Evolutionary conservation across 2,888 invertebrate species (phyloP).

Genomic region (Allophyes oxyacanthae): DNA sequence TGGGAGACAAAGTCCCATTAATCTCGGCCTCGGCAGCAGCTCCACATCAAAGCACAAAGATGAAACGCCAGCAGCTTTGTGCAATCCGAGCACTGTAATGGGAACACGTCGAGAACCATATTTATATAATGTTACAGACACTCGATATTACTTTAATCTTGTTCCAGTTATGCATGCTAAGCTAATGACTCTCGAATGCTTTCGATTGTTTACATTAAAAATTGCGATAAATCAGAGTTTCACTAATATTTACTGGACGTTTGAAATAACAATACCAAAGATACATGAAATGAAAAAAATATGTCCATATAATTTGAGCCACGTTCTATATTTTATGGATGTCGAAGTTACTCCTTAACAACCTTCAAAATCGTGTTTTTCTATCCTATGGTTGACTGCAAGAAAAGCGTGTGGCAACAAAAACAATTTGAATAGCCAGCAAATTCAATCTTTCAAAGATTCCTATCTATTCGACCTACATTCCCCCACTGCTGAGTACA

Average conservation of each 20-base stretch:
- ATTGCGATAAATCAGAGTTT: no score
- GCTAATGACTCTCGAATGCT: no score
- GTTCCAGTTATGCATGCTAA: conserved; percentile 1
- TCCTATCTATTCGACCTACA: conserved; percentile 45
- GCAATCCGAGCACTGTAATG: conserved; percentile 46
- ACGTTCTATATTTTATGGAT: not conserved
- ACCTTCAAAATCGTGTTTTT: not conserved
- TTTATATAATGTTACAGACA: conserved; percentile 31
- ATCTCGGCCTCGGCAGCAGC: conserved; percentile 46
- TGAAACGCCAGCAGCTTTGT: conserved; percentile 58
- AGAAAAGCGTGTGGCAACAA: conserved; percentile 6
- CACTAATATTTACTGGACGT: no score
- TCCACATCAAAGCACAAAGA: conserved; percentile 59
- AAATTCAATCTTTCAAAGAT: conserved; percentile 43
- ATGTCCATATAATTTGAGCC: no score
- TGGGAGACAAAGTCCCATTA: conserved; percentile 49
- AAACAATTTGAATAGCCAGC: conserved; percentile 15
- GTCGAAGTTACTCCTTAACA: not conserved
- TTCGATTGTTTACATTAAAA: no score
- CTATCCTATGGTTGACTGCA: not conserved
- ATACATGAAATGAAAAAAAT: no score
- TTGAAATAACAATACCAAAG: no score
- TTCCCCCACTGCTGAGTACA: conserved; percentile 24
- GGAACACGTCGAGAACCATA: conserved; percentile 46
- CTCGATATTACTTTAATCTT: conserved; percentile 28